Evolutionary conservation across 1,140 invertebrate genomes (phyloP), one percentile per base, ranked within the genome.

Genomic region (Drosophila kohkoa): DNA sequence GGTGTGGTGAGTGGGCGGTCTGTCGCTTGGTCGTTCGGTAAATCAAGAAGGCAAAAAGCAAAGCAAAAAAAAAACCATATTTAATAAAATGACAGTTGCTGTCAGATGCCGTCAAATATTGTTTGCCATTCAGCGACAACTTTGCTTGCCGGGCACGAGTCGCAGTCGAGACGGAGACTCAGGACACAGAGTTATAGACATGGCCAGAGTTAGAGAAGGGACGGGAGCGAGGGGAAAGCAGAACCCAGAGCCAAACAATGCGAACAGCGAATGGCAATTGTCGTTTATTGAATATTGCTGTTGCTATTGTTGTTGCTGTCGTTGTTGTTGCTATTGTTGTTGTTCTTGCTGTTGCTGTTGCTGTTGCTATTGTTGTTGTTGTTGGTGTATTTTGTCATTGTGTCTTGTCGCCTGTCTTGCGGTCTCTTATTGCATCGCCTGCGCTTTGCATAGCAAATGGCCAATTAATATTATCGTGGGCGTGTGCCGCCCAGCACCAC

Each of bases 11-110:
- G 58, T 64, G 72, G 51, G 66, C 57, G 73, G 62, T 41, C 55
- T 20, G 55, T 43, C 30, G 52, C 52, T 41, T 46, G 57, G 41
- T 52, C 46, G 75, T 11, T 63, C 25, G 52, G 32, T 48, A 79
- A 86, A 79, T 85, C 81, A 81, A 77, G 77, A 41, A 25, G 45
- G 43, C 28, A 70, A 20, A 11, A 45, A 55, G 35, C 35, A 38
- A 75, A 13, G 20, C 54, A 32, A 16, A 46, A 66, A 79, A 74
- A 87, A 82, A 82, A 89, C 67, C 85, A 88, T 88, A 89, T 88
- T 88, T 88, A 89, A 89, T 88, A 88, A 88, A 89, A 88, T 88
- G 85, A 88, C 85, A 88, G 85, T 75, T 65, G 72, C 85, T 88
- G 85, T 88, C 85, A 88, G 85, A 89, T 75, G 85, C 71, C 85